A percentile compares a stretch with the other conserved stretches of the same genome.
These are phyloP conservation scores for Propithecus perrieri DNA, from an alignment of 2,797 vertebrate genomes.

Conservation along the genomic window DNA sequence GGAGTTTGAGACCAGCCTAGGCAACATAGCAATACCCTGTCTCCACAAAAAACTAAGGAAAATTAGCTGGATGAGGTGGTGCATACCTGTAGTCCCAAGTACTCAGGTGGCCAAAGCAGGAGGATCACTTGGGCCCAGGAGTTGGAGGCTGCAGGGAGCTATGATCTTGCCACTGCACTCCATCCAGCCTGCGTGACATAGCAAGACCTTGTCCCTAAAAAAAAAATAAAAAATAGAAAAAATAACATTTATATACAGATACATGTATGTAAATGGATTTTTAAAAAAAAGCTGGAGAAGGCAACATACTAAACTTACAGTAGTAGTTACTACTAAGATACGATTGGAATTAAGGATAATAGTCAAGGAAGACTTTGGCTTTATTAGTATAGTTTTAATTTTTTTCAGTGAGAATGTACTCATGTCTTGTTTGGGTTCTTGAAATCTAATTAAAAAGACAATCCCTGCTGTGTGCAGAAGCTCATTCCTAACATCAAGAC, in stretches of 20 bases:
- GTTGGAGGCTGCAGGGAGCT: neutral
- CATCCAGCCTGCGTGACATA: neutral
- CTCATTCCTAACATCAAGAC: neutral
- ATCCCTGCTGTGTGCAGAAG: neutral
- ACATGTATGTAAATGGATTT: too few species aligned
- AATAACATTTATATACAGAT: neutral
- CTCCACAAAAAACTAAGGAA: neutral
- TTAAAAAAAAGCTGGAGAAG: neutral
- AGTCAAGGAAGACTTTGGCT: neutral
- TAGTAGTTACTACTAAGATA: neutral
- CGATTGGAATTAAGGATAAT: neutral
- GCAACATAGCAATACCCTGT: neutral
- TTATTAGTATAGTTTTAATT: neutral
- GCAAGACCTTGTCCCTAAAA: neutral
- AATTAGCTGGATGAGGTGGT: neutral
- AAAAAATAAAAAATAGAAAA: neutral
- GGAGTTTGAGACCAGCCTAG: neutral
- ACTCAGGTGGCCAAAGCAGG: neutral
- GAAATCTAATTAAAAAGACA: slow-evolving; percentile 24
- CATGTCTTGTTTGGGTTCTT: neutral
- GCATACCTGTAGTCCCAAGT: neutral
- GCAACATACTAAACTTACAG: neutral
- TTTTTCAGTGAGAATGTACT: neutral
- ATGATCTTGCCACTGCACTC: neutral
- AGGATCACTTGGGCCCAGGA: neutral